Base-by-base conservation (phyloP, 2,888 invertebrate genomes). In the Ecliptopera silaceata region DNA sequence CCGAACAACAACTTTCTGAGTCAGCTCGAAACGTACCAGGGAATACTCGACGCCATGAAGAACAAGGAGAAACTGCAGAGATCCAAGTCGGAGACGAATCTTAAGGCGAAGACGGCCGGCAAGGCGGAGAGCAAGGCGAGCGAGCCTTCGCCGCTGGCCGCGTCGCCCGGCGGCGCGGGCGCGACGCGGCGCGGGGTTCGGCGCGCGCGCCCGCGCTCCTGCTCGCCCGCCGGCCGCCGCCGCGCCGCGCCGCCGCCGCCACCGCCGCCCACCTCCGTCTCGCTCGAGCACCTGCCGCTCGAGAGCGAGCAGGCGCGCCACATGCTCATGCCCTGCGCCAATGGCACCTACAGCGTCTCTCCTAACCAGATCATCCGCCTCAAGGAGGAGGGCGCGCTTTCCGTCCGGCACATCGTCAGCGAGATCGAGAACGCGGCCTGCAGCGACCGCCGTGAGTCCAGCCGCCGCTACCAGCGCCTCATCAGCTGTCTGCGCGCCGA, bases 11-110 rank as follows among this genome's bases (percentile, higher is more conserved):
- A 97, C 76, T 99, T 99, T 90, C 93, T 98, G 71, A 93, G 95
- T 71, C 99, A 99, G 85, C 92, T 99, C 70, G 97, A 97, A 88
- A 98, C 97, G 10, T 99, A 99, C 85, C 96, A 98, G 88, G 99
- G 97, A 59, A 98, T 98, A 77, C 92, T 99, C 68, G 97, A 97
- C 79, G 99, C 99, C 11, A 98, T 98, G 95, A 97, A 97, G 84
- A 98, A 98, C 79, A 96, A 97, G 74, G 97, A 98, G 79, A 97
- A 96, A 83, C 88, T 97, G 69, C 98, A 97, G 88, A 93, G 98
- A 65, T 97, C 97, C 55, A 97, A 98, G 89, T 98, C 98, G 59
- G 97, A 97, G 85, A 97, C 97, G 44, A 97, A 97, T 85, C 84
- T 97, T 52, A 96, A 97, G 83, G 94, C 94, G 2, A 94, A 94